Percentiles rank a stretch among this genome's conserved stretches.
These are phyloP conservation scores for Hippoglossus hippoglossus DNA, from an alignment of 2,797 vertebrate genomes.

Conservation along the genomic window DNA sequence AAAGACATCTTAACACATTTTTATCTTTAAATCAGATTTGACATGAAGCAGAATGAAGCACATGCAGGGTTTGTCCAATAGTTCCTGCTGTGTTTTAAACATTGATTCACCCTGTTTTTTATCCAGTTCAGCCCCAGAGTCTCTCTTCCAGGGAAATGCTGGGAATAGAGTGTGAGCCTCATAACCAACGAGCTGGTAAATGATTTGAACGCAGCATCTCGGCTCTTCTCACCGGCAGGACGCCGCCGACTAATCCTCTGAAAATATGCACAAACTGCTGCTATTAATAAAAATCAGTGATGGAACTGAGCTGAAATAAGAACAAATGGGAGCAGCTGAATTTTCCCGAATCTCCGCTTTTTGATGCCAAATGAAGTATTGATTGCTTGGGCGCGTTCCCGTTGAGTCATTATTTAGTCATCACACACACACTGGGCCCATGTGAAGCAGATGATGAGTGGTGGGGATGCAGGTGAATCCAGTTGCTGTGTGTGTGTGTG, in stretches of 20 bases:
- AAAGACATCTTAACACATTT: neutral
- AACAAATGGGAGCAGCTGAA: slow-evolving; percentile 16
- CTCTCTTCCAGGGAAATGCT: slow-evolving; percentile 6
- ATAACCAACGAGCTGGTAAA: slow-evolving; percentile 36
- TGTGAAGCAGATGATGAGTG: slow-evolving; percentile 33
- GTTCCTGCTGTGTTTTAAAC: neutral
- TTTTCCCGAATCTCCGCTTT: slow-evolving; percentile 12
- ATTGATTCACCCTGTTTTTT: slow-evolving; percentile 6
- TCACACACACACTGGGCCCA: slow-evolving; percentile 24
- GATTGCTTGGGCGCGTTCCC: slow-evolving; percentile 41
- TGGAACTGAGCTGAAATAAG: slow-evolving; percentile 18
- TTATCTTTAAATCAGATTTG: neutral
- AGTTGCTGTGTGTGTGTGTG: slow-evolving; percentile 23
- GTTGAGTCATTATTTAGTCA: slow-evolving; percentile 42
- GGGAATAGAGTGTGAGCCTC: slow-evolving; percentile 15
- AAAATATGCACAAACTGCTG: slow-evolving; percentile 49
- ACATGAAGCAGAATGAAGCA: neutral
- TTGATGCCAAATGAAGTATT: slow-evolving; percentile 44
- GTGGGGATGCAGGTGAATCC: slow-evolving; percentile 33
- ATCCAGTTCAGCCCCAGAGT: slow-evolving; percentile 2
- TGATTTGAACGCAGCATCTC: slow-evolving; percentile 30
- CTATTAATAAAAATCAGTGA: slow-evolving; percentile 31
- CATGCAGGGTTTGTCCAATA: neutral
- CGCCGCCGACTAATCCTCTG: slow-evolving; percentile 31
- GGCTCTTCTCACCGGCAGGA: slow-evolving; percentile 24